Evolutionary conservation across 2,113 vertebrate species (phyloP).

Genomic region (Mesoclemmys tuberculata): DNA sequence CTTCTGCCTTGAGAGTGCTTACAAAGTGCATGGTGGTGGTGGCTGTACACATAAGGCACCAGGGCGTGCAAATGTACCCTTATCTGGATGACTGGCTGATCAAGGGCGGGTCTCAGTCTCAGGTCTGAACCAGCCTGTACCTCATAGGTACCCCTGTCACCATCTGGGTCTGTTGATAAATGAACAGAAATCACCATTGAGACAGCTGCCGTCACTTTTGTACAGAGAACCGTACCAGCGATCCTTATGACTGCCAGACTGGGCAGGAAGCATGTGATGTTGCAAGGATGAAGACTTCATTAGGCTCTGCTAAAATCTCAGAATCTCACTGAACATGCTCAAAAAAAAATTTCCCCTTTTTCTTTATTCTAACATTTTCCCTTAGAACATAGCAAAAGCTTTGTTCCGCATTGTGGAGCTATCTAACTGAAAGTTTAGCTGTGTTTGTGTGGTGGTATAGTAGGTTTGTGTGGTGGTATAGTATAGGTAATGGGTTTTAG

Average conservation of each 20-base stretch:
- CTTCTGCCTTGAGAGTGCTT: no score
- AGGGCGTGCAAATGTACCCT: no score
- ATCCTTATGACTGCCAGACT: slow-evolving; percentile 32
- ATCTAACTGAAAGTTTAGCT: not conserved
- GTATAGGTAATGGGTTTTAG: not conserved
- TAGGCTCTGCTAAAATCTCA: not conserved
- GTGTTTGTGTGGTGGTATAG: not conserved
- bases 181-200: not conserved
- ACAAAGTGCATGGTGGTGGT: no score
- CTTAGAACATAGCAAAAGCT: not conserved
- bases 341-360: not conserved
- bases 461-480: no score
- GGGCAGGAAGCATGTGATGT: slow-evolving; percentile 34
- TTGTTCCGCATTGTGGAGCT: not conserved
- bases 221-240: slow-evolving; percentile 36
- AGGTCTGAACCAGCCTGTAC: no score
- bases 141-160: no score
- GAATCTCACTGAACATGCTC: not conserved
- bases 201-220: slow-evolving; percentile 37
- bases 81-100: no score
- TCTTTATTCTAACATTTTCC: not conserved
- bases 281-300: not conserved
- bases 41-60: no score
- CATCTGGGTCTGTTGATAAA: no score
- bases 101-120: no score